These are phyloP conservation scores for Odontocolon sp. DNA, from an alignment of 2,888 invertebrate species.

Conservation along the genomic window DNA sequence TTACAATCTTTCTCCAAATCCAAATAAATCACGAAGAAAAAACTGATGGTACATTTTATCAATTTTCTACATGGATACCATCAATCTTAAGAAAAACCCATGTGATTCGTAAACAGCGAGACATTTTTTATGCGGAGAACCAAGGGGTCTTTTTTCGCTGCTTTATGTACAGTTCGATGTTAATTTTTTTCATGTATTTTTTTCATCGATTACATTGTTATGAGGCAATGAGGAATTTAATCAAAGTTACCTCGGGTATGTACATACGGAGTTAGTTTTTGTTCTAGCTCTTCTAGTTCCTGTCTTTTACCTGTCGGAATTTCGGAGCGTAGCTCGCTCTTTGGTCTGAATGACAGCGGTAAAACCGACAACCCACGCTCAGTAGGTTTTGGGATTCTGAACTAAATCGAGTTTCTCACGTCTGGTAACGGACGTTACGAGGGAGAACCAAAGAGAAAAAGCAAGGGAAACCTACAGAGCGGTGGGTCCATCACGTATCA, in stretches of 20 bases:
- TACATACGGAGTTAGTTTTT: neutral
- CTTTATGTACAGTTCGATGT: neutral
- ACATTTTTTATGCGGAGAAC: too few relatives aligned
- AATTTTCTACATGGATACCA: too few relatives aligned
- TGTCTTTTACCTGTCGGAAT: too few relatives aligned
- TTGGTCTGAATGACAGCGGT: neutral
- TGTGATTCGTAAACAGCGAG: too few relatives aligned
- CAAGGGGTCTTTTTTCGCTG: too few relatives aligned
- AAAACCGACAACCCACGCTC: neutral
- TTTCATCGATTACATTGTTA: too few relatives aligned
- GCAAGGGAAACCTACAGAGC: neutral
- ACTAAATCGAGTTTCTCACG: conserved; percentile 1
- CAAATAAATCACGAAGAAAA: too few relatives aligned
- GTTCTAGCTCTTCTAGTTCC: too few relatives aligned
- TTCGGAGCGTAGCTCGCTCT: neutral
- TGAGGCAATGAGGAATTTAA: neutral
- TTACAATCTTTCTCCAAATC: too few relatives aligned
- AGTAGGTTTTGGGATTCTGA: neutral
- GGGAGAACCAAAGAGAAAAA: neutral
- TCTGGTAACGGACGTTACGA: neutral
- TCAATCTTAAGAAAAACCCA: too few relatives aligned
- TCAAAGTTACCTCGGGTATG: neutral
- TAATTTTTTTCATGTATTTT: neutral
- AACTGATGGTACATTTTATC: too few relatives aligned
- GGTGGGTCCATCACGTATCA: neutral